Evolutionary conservation across 2,888 invertebrate species (phyloP).

Genomic region (Torymus tubicola): DNA sequence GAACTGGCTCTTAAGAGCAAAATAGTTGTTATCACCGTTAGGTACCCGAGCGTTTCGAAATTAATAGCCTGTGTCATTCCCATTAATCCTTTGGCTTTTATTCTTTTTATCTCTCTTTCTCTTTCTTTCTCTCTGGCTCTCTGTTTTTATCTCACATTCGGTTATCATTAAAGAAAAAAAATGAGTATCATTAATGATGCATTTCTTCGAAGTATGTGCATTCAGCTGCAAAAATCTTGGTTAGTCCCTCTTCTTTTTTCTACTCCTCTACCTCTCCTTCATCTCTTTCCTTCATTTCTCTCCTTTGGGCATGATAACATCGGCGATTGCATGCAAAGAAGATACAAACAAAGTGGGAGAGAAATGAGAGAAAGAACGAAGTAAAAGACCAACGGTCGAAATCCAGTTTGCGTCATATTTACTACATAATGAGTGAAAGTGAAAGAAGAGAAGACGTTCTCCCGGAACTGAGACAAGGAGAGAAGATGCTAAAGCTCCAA

Average conservation of each 20-base stretch:
- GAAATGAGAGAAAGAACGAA: neutral
- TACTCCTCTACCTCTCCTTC: neutral
- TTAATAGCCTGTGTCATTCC: conserved; percentile 44
- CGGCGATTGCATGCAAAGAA: no score
- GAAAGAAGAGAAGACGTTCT: conserved; percentile 63
- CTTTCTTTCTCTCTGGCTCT: no score
- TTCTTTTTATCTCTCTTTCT: neutral
- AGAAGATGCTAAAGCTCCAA: conserved; percentile 36
- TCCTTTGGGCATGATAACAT: neutral
- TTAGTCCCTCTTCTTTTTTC: neutral
- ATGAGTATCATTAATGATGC: neutral
- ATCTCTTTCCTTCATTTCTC: neutral
- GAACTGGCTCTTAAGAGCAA: conserved; percentile 8
- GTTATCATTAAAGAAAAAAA: neutral
- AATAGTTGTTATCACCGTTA: neutral
- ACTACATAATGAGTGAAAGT: conserved; percentile 72
- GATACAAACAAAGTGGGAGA: neutral
- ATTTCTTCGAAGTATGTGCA: neutral
- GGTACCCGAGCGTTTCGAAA: conserved; percentile 6
- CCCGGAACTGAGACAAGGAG: conserved; percentile 65
- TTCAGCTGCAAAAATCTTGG: neutral
- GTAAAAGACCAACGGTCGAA: conserved; percentile 50
- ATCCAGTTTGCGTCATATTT: conserved; percentile 67
- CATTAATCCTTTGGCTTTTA: conserved; percentile 19
- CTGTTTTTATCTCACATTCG: no score